Percentiles rank a stretch among this genome's conserved stretches.
Conservation (phyloP, 1,140 invertebrate species). For the Solenopsis fugax region DNA sequence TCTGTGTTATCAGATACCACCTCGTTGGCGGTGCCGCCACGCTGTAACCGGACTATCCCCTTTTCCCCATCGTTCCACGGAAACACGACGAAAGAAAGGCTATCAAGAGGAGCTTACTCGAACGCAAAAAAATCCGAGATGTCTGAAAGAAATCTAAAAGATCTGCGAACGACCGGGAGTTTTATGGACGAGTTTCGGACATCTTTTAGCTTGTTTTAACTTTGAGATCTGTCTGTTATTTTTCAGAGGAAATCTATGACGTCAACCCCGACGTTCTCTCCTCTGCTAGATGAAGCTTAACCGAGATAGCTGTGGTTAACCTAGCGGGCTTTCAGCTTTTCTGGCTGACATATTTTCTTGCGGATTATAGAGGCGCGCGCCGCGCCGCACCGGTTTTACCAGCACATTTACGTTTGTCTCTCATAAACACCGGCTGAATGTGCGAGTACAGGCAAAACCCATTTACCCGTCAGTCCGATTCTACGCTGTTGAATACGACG, state of each 20-base stretch:
- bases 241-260: background rate
- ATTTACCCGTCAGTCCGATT: conserved; percentile 45
- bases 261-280: conserved; percentile 28
- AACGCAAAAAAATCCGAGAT: conserved; percentile 3
- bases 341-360: conserved; percentile 48
- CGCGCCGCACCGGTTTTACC: conserved; percentile 21
- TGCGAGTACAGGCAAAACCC: conserved; percentile 22
- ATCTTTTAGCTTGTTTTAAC: background rate
- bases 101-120: conserved; percentile 30
- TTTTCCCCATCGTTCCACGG: background rate
- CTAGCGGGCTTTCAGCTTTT: conserved; percentile 30
- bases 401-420: conserved; percentile 39
- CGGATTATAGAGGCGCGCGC: conserved; percentile 31
- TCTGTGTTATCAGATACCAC: conserved; percentile 73
- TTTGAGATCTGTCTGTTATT: conserved; percentile 24
- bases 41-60: conserved; percentile 27
- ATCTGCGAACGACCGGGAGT: background rate
- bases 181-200: background rate
- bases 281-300: background rate
- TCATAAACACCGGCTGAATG: conserved; percentile 29
- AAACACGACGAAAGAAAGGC: conserved; percentile 19
- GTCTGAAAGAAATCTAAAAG: background rate
- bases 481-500: conserved; percentile 17
- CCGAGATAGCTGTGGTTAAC: conserved; percentile 17
- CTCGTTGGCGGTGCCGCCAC: conserved; percentile 47